Conservation (phyloP, 1,140 invertebrate species). For the Trinorchestia longiramus region DNA sequence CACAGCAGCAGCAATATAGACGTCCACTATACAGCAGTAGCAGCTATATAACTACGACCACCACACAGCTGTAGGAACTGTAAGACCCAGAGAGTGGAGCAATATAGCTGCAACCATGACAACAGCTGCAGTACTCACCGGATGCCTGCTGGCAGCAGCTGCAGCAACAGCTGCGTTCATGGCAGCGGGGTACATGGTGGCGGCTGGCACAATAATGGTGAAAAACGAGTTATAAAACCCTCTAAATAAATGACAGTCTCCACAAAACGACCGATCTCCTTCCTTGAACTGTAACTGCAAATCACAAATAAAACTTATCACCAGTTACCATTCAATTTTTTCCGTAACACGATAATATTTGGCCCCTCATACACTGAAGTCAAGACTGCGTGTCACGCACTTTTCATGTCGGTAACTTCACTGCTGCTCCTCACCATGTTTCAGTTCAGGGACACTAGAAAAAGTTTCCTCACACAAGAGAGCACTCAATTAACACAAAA, state of each 20-base stretch:
- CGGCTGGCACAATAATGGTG: slow-evolving; percentile 20
- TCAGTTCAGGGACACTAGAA: background rate
- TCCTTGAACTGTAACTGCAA: background rate
- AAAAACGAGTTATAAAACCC: background rate
- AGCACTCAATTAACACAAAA: background rate
- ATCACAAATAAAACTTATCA: background rate
- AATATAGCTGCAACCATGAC: background rate
- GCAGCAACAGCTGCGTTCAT: slow-evolving; percentile 68
- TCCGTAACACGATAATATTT: background rate
- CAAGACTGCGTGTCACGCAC: background rate
- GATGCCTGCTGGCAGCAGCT: slow-evolving; percentile 68
- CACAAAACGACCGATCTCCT: background rate
- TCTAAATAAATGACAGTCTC: background rate
- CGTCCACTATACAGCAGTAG: background rate
- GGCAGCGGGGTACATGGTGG: slow-evolving; percentile 68
- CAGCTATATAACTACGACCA: background rate
- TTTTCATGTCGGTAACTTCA: background rate
- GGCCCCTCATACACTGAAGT: background rate
- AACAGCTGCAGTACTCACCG: slow-evolving; percentile 65
- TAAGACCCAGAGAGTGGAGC: background rate
- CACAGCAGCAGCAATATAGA: background rate
- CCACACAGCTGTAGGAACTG: background rate
- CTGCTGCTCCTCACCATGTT: background rate
- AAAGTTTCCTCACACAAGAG: background rate
- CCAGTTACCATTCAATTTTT: background rate